Evolutionary conservation across 2,797 vertebrate genomes (phyloP), one percentile per base, ranked within the genome.

Genomic region (Tokudaia tokunoshimensis): DNA sequence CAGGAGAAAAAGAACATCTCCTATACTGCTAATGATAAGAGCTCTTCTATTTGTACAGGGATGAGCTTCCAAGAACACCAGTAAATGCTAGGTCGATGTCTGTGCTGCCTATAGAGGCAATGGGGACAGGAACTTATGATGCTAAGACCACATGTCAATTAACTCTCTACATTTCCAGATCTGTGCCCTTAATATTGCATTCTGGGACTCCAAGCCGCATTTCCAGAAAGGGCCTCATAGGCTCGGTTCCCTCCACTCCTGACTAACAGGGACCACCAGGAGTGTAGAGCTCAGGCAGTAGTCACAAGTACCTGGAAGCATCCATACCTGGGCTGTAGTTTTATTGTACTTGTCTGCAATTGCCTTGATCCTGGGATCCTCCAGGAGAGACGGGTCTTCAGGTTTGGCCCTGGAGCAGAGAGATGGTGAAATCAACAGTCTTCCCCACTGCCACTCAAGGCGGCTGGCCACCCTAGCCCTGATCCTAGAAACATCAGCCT

Each of bases 271-370:
- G 57, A 65, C 67, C 15, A 34, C 31, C 20, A 20, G 1, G 6
- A 24, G 57, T 4, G 10, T 1, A 31, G n/a, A 41, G 74, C 4
- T 61, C 57, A 34, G 10, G 47, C 1, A 6, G 81, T 0, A n/a
- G 50, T n/a, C 83, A 13, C 0, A 0, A 79, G 65, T 0, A 0
- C 44, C 57, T 31, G 24, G 41, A 78, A 70, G 47, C 0, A 13
- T 65, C 57, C 13, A 0, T 97, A 99, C 99, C 99, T 99, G 99
- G 72, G 99, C 99, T 92, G 99, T 24, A 0, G 98, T 99, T 98
- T 99, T 99, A 0, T 99, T 99, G 98, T 99, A 98, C 92, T 99
- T 99, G 70, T 97, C 67, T 70, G 99, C 99, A 44, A 99, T 99
- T 17, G 98, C 98, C 81, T 99, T 99, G 96, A 99, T 99, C 91